Evolutionary conservation across 2,113 vertebrate species (phyloP).

Genomic region (Brachyhypopomus gauderio): DNA sequence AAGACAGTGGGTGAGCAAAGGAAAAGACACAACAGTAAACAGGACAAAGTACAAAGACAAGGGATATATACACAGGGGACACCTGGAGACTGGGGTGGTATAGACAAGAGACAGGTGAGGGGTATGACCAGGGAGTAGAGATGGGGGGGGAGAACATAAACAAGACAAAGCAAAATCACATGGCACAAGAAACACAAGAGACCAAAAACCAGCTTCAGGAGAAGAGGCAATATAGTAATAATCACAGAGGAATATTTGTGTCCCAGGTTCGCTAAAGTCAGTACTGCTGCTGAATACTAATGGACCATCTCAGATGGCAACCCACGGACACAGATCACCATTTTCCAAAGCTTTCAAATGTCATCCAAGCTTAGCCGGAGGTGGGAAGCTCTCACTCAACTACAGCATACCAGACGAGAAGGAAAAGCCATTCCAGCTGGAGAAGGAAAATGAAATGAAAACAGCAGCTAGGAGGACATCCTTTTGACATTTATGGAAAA

Average conservation of each 20-base stretch:
- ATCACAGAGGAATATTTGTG: background rate
- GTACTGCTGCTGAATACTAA: background rate
- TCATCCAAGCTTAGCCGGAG: constrained; percentile 29
- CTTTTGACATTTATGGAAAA: constrained; percentile 55
- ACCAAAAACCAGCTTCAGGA: no score
- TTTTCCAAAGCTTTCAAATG: constrained; percentile 49
- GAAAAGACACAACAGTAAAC: no score
- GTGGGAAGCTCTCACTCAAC: constrained; percentile 28
- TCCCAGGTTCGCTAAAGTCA: background rate
- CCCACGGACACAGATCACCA: constrained; percentile 28
- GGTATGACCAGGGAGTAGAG: no score
- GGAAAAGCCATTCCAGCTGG: constrained; percentile 32
- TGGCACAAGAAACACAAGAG: no score
- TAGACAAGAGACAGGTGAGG: no score
- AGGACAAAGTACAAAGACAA: no score
- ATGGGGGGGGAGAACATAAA: no score
- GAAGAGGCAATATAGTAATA: no score
- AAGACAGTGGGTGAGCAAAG: no score
- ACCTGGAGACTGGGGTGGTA: no score
- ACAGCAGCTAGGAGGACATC: constrained; percentile 28
- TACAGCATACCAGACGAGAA: constrained; percentile 17
- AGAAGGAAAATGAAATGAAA: constrained; percentile 38
- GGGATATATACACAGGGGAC: no score
- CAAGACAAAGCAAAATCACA: no score
- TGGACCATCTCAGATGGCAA: background rate